Evolutionary conservation across 2,113 vertebrate genomes (phyloP), one percentile per base, ranked within the genome.

Genomic region (Etheostoma cragini): DNA sequence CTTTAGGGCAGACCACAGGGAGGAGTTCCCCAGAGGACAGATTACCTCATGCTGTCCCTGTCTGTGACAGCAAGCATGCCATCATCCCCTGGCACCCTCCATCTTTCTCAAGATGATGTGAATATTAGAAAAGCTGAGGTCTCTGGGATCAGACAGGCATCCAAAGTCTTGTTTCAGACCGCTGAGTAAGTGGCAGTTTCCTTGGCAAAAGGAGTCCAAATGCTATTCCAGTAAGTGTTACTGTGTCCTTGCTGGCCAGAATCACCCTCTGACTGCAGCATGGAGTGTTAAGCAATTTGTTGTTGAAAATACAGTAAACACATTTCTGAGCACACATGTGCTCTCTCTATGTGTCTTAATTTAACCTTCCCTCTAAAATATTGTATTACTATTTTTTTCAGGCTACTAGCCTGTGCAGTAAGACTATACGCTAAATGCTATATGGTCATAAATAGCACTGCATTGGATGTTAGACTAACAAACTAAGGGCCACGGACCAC

Each of bases 11-110:
- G 50, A 58, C 57, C 65, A 1, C 46, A 84, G 83, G 90, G 87
- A 88, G 82, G 84, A 82, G 74, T 62, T 76, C 83, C 57, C 67
- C 61, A n/a, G 67, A 49, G 76, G 54, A 61, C 45, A 53, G 70
- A 83, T 92, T 63, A 88, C 66, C 45, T 91, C 82, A 87, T 86
- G 16, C 30, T 84, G 76, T 83, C 84, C 65, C 68, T 80, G 50
- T 58, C 56, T 71, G 76, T 26, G 54, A 79, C 67, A 50, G 72
- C 56, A 73, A 61, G 80, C 45, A 60, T 80, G 69, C 24, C 86
- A 82, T 89, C 87, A 85, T 87, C 63, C 78, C 6, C 64, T 85
- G 72, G 80, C 33, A 16, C 15, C 70, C 49, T 63, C 64, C 47
- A 14, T 84, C 82, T 72, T 78, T 69, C 61, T 56, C 1, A 5